Evolutionary conservation across 2,113 vertebrate species (phyloP).

Genomic region (Ondatra zibethicus): DNA sequence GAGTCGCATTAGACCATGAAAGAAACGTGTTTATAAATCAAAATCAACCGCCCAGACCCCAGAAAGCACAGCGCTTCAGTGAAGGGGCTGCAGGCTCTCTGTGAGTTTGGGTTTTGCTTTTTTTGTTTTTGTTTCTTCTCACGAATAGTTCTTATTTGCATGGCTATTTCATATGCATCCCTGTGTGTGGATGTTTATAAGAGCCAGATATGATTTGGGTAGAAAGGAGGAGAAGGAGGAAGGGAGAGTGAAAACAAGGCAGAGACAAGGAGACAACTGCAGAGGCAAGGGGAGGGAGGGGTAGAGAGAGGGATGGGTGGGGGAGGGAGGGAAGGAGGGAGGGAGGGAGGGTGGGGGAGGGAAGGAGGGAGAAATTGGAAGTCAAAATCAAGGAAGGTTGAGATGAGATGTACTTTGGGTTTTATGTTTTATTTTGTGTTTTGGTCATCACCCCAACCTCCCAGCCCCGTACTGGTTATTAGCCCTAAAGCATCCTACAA

Average conservation of each 20-base stretch:
- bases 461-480: too few relatives aligned
- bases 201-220: not conserved
- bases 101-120: not conserved
- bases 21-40: constrained; percentile 49
- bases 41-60: not conserved
- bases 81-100: constrained; percentile 18
- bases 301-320: too few relatives aligned
- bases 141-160: not conserved
- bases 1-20: constrained; percentile 10
- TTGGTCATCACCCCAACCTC: not conserved
- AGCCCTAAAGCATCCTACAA: too few relatives aligned
- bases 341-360: not conserved
- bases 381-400: not conserved
- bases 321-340: not conserved
- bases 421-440: not conserved
- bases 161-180: not conserved
- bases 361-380: not conserved
- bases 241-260: not conserved
- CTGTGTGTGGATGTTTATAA: not conserved
- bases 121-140: not conserved
- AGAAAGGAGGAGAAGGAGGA: not conserved
- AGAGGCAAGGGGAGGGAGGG: not conserved
- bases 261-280: not conserved
- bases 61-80: not conserved
- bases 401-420: not conserved